Percentiles rank a stretch among this genome's conserved stretches.
These are phyloP conservation scores for Oostethus manadensis DNA, from an alignment of 2,113 vertebrate genomes.

Conservation along the genomic window DNA sequence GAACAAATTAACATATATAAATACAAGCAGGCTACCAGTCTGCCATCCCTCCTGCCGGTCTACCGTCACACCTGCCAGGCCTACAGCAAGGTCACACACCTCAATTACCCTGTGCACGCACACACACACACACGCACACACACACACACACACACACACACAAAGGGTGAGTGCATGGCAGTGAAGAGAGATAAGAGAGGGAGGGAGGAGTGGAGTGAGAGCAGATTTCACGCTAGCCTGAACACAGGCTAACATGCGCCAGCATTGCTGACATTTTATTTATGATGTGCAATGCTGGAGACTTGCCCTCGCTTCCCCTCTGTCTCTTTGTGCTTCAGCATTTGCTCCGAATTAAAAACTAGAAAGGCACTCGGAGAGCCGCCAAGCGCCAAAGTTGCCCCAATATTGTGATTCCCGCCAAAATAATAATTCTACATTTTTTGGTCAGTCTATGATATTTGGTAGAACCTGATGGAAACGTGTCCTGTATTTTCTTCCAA, in stretches of 20 bases:
- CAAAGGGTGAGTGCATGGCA: conserved; percentile 16
- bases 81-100: conserved; percentile 69
- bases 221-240: conserved; percentile 66
- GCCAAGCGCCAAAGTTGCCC: too few species aligned
- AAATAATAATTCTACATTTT: too few species aligned
- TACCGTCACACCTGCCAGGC: conserved; percentile 63
- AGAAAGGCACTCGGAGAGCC: too few species aligned
- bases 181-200: conserved; percentile 46
- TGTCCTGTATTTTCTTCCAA: too few species aligned
- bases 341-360: neutral
- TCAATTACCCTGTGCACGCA: conserved; percentile 51
- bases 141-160: conserved; percentile 20
- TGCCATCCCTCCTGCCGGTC: conserved; percentile 30
- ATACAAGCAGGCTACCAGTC: conserved; percentile 30
- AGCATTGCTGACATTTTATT: conserved; percentile 67
- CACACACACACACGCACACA: conserved; percentile 17
- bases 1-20: conserved; percentile 44
- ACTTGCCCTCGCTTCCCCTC: conserved; percentile 23
- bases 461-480: too few species aligned
- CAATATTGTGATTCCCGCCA: too few species aligned
- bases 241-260: conserved; percentile 57
- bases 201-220: conserved; percentile 39
- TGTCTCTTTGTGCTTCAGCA: conserved; percentile 24
- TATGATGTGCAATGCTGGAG: conserved; percentile 59
- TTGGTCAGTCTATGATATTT: too few species aligned